Conservation (phyloP, 2,113 vertebrate genomes). For the Paratilapia polleni region DNA sequence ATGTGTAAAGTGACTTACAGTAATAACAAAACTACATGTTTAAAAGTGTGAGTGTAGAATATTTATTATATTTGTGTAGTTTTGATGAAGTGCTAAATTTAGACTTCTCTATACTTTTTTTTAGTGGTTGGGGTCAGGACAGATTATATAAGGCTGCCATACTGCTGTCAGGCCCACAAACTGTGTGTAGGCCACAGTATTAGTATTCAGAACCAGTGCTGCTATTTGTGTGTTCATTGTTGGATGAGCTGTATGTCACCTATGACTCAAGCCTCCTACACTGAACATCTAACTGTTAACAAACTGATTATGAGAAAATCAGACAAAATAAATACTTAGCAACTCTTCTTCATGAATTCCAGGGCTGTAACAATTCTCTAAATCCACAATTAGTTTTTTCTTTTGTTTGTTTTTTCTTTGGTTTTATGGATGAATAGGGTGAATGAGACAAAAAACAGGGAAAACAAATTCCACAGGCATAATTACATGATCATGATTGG, state of each 20-base stretch:
- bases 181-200: background rate
- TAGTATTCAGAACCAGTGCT: background rate
- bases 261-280: background rate
- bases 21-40: background rate
- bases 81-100: background rate
- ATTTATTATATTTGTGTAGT: background rate
- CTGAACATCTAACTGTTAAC: background rate
- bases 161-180: background rate
- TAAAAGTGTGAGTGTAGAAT: background rate
- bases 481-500: no score
- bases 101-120: background rate
- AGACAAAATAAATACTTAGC: background rate
- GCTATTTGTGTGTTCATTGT: background rate
- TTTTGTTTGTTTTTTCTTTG: background rate
- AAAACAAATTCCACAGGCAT: no score
- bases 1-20: background rate
- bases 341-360: fast-evolving
- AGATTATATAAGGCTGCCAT: background rate
- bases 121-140: background rate
- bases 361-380: background rate
- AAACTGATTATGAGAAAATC: background rate
- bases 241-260: background rate
- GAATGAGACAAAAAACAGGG: no score
- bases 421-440: background rate
- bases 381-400: background rate